Conservation (phyloP, 1,140 invertebrate species). For the Drosophila carrolli region DNA sequence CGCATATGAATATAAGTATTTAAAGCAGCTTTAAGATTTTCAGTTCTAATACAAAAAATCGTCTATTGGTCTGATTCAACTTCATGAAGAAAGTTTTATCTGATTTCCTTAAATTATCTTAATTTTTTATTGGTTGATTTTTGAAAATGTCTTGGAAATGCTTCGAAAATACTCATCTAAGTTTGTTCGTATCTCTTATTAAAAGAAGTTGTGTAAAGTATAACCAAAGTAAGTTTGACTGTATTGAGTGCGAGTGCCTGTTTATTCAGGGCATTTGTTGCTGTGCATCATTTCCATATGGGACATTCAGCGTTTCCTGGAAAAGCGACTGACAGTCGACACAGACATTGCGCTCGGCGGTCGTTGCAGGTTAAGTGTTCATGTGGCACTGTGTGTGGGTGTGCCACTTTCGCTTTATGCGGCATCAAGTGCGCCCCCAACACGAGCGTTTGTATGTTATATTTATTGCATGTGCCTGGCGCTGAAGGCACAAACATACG, state of each 20-base stretch:
- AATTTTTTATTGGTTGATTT: no score
- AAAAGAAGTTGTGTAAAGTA: background rate
- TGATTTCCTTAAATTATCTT: no score
- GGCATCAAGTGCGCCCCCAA: constrained; percentile 72
- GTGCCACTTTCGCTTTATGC: constrained; percentile 74
- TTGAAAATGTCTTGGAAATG: no score
- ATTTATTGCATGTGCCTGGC: constrained; percentile 79
- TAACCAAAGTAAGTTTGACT: background rate
- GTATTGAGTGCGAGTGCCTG: background rate
- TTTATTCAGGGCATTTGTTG: constrained; percentile 28
- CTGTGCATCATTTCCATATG: constrained; percentile 44
- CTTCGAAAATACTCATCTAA: background rate
- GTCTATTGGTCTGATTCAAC: no score
- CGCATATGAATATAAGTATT: no score
- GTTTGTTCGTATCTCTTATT: background rate
- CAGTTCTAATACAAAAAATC: no score
- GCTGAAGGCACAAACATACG: constrained; percentile 59
- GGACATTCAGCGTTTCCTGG: constrained; percentile 56
- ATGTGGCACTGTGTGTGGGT: constrained; percentile 43
- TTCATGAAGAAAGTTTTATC: no score
- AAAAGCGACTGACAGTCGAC: constrained; percentile 48
- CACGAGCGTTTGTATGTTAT: constrained; percentile 54
- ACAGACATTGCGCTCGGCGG: constrained; percentile 40
- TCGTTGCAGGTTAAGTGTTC: constrained; percentile 61
- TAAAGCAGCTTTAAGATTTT: no score